Percentiles rank a stretch among this genome's conserved stretches.
These are phyloP conservation scores for Harpegnathos saltator DNA, from an alignment of 1,140 invertebrate species.

Conservation along the genomic window DNA sequence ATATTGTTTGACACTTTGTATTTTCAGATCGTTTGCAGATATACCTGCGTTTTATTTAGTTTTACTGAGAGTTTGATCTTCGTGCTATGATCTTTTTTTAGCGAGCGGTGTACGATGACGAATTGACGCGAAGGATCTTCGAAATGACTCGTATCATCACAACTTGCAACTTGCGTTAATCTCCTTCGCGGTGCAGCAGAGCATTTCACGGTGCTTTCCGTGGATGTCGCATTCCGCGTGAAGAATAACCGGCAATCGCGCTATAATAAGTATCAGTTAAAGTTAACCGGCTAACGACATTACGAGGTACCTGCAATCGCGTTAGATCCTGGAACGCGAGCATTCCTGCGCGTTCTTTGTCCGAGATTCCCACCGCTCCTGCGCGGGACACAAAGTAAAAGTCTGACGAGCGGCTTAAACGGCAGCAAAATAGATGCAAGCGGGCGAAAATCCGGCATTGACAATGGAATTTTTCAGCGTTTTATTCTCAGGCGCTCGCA, in stretches of 20 bases:
- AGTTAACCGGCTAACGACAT: conserved; percentile 47
- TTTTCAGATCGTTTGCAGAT: no score
- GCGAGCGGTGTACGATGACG: no score
- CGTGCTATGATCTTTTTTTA: no score
- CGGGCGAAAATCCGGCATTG: conserved; percentile 39
- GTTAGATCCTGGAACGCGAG: conserved; percentile 35
- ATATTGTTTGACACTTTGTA: neutral
- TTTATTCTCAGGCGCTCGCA: conserved; percentile 64
- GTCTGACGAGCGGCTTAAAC: conserved; percentile 63
- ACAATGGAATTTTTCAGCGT: conserved; percentile 70
- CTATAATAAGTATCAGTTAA: conserved; percentile 28
- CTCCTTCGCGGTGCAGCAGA: no score
- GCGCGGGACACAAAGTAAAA: conserved; percentile 39
- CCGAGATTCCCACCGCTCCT: conserved; percentile 39
- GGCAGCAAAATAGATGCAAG: conserved; percentile 65
- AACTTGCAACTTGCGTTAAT: no score
- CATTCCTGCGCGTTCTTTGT: conserved; percentile 50
- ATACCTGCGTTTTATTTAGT: no score
- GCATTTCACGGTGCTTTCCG: no score
- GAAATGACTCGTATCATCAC: no score
- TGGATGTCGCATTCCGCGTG: no score
- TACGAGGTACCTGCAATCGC: conserved; percentile 21
- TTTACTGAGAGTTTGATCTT: no score
- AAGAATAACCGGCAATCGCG: neutral
- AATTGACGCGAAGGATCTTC: no score